A percentile compares a stretch with the other conserved stretches of the same genome.
phyloP scores from a whole-genome alignment of 2,797 vertebrate species.

The Somateria mollissima region DNA sequence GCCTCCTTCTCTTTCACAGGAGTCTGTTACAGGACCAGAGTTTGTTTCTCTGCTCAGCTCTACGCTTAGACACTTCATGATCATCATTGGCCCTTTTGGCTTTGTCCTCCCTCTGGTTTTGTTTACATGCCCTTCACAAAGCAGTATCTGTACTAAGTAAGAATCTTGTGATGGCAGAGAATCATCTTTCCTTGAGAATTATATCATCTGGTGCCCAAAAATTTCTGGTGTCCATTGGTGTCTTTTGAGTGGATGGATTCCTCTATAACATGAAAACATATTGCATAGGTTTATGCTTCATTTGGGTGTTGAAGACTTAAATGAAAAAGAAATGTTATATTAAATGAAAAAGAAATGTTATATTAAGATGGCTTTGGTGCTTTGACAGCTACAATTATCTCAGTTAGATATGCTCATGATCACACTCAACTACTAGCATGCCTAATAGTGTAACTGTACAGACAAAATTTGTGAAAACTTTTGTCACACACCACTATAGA shows the following conservation, averaged over 20 bases:
- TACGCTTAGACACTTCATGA: not conserved
- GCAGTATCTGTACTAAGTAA: not conserved
- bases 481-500: not conserved
- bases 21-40: not conserved
- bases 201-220: not conserved
- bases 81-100: not conserved
- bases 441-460: not conserved
- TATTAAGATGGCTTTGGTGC: not conserved
- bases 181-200: not conserved
- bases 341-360: not conserved
- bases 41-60: not conserved
- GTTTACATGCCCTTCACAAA: not conserved
- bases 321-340: not conserved
- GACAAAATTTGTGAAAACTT: not conserved
- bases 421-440: not conserved
- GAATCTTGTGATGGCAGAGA: not conserved
- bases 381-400: not conserved
- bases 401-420: not conserved
- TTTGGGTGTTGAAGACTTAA: not conserved
- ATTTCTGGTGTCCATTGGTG: not conserved
- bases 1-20: not conserved
- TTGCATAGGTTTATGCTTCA: not conserved
- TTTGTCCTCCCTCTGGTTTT: not conserved
- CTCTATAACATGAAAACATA: not conserved
- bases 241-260: not conserved